Evolutionary conservation across 2,797 vertebrate species (phyloP).

Genomic region (Cryptoblepharus egeriae): DNA sequence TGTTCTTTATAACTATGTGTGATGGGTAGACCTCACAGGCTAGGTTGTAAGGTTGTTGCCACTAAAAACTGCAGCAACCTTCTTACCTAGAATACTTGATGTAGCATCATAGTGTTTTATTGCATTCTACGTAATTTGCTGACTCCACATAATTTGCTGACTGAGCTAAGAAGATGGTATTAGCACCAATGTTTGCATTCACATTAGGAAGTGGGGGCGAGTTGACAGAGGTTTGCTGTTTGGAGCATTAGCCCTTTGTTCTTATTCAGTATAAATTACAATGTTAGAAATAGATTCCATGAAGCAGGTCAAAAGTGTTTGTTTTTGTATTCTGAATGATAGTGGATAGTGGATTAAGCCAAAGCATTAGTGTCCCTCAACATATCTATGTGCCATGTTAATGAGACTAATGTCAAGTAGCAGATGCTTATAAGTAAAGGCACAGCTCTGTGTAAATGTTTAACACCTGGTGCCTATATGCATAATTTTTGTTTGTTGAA

Average conservation of each 20-base stretch:
- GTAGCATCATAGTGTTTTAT: background rate
- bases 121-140: background rate
- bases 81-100: background rate
- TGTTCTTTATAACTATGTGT: background rate
- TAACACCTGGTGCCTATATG: constrained; percentile 13
- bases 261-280: background rate
- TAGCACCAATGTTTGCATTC: background rate
- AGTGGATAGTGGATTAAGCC: background rate
- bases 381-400: background rate
- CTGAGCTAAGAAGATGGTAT: background rate
- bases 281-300: background rate
- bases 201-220: background rate
- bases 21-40: no score
- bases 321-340: background rate
- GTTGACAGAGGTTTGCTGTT: background rate
- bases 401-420: background rate
- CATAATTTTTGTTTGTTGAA: constrained; percentile 50
- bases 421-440: background rate
- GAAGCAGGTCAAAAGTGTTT: background rate
- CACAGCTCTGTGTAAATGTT: background rate
- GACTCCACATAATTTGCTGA: background rate
- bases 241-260: background rate
- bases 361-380: background rate
- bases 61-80: background rate
- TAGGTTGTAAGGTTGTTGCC: no score